Percentiles rank a stretch among this genome's conserved stretches.
phyloP scores from a whole-genome alignment of 2,888 invertebrate species.

The Pachydiplax longipennis region DNA sequence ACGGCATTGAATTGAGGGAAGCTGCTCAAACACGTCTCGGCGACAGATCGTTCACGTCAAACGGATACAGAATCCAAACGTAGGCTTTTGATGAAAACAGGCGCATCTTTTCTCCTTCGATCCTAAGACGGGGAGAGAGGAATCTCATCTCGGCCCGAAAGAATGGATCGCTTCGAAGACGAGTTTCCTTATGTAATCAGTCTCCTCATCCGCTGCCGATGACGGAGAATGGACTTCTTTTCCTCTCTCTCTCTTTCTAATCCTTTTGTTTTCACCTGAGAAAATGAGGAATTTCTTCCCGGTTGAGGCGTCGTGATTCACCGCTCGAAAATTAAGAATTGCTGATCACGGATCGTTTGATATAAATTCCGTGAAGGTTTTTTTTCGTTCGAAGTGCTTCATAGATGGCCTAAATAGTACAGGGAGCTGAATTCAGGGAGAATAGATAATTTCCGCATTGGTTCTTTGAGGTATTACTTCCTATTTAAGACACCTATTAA shows the following conservation, averaged over 20 bases:
- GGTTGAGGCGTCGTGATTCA: too few relatives aligned
- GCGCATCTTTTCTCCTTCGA: neutral
- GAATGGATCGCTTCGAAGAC: neutral
- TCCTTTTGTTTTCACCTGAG: neutral
- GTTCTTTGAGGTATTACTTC: too few relatives aligned
- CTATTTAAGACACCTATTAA: too few relatives aligned
- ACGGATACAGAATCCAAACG: neutral
- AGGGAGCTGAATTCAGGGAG: too few relatives aligned
- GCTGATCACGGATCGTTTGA: too few relatives aligned
- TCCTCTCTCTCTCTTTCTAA: neutral
- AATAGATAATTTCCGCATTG: too few relatives aligned
- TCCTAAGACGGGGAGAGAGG: neutral
- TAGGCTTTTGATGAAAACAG: neutral
- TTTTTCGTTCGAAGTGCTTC: too few relatives aligned
- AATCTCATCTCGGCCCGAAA: neutral
- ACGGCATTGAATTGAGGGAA: neutral
- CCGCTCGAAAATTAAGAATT: too few relatives aligned
- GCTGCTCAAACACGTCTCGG: neutral
- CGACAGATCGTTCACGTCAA: neutral
- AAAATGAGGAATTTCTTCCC: too few relatives aligned
- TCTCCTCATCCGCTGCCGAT: neutral
- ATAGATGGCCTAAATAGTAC: too few relatives aligned
- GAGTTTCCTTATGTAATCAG: neutral
- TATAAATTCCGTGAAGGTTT: too few relatives aligned
- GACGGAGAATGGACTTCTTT: neutral